Percentiles rank a stretch among this genome's conserved stretches.
Conservation (phyloP, 2,888 invertebrate species). For the Cheilosia urbana region DNA sequence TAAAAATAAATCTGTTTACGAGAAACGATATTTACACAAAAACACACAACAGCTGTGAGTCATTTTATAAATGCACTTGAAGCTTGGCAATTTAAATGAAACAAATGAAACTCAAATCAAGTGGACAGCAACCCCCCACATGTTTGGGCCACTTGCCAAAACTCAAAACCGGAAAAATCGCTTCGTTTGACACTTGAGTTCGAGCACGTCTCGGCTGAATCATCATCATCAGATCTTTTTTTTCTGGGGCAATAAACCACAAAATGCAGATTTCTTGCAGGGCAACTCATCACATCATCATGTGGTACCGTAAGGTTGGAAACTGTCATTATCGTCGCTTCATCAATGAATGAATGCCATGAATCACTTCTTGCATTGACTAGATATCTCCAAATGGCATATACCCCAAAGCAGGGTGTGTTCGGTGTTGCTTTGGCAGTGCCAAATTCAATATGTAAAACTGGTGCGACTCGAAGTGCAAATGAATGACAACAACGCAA, state of each 20-base stretch:
- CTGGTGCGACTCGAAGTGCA: conserved; percentile 20
- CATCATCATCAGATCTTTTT: conserved; percentile 10
- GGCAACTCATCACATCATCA: conserved; percentile 28
- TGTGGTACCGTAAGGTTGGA: background rate
- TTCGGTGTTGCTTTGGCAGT: background rate
- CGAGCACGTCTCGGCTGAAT: conserved; percentile 52
- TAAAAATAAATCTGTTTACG: conserved; percentile 58
- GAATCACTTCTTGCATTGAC: conserved; percentile 24
- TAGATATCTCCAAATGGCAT: conserved; percentile 1
- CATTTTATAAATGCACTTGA: conserved; percentile 52
- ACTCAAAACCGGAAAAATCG: conserved; percentile 54
- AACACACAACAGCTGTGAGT: conserved; percentile 7
- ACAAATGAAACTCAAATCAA: conserved; percentile 46
- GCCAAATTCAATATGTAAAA: conserved; percentile 28
- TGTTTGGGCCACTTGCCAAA: conserved; percentile 46
- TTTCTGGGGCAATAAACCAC: conserved; percentile 37
- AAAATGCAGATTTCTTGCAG: conserved; percentile 30
- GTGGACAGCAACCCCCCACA: conserved; percentile 26
- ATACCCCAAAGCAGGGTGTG: background rate
- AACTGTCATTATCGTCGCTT: conserved; percentile 31
- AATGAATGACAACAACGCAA: conserved; percentile 30
- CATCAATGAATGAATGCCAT: conserved; percentile 51
- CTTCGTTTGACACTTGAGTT: conserved; percentile 61
- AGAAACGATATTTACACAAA: background rate
- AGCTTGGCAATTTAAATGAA: conserved; percentile 24